Base-by-base conservation (phyloP, 2,113 vertebrate genomes). In the Atherinomorus stipes region DNA sequence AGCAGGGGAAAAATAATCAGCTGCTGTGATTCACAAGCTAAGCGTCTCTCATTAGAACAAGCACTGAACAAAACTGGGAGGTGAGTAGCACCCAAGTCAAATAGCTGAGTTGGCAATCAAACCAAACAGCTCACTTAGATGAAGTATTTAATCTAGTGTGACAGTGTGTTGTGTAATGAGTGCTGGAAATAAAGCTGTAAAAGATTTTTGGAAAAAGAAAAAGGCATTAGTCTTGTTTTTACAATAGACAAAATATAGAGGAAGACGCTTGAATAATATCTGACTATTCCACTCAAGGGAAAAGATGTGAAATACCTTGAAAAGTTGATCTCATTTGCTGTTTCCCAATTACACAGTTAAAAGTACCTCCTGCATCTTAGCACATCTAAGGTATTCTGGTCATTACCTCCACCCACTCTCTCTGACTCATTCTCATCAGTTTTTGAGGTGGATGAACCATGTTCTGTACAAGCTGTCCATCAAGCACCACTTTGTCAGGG, bases 1-100 rank as follows among this genome's bases (percentile, higher is more conserved):
- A 74, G 79, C 79, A 38, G 75, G 70, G 71, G 59, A 76, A 88
- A 84, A 89, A 87, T 74, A 78, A 87, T 88, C 84, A 82, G 74
- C 70, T 38, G 54, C 47, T 8, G 22, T 74, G 83, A 87, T 65
- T 85, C 84, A 87, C 73, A 31, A 52, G 64, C 76, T 78, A 80
- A 70, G 78, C 61, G 28, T 22, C 69, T 73, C 69, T 79, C 80
- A 80, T 89, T 79, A 85, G 42, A 69, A 44, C 26, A 1, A 65
- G 53, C 22, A 11, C 40, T 4, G n/a, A 6, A 62, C 59, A 58
- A 73, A 66, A 53, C 34, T 6, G 7, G 47, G 60, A 64, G 57
- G 37, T 49, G 1, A 0, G 44, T 15, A 25, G 54, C 3, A 0
- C 37, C 25, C 5, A 12, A 62, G 53, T 64, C 80, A 70, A 71